Evolutionary conservation across 2,888 invertebrate species (phyloP), one percentile per base, ranked within the genome.

Genomic region (Charanyca ferruginea): DNA sequence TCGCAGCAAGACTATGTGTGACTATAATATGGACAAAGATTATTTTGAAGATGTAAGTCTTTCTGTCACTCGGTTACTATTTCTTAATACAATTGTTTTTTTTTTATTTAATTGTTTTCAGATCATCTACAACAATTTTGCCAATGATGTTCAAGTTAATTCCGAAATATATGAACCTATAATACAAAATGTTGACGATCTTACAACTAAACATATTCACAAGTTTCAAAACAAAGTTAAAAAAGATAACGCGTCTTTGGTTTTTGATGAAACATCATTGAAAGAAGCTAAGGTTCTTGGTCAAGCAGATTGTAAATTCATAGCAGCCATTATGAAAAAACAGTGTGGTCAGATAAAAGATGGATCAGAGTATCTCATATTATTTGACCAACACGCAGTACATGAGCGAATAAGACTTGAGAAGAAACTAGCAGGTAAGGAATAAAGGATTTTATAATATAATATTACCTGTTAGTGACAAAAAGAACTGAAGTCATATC

Each of bases 301-400:
- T 20, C 98, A 98, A 94, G 92, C 98, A 20, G 98, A 98, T 89
- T 93, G 93, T 38, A 98, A 98, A 90, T 97, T 97, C 81, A 97
- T 98, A 79, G 96, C 96, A 23, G 95, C 96, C n/a, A 85, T 92
- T 62, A 84, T 95, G 66, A 82, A 83, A 67, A 89, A 86, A 3
- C 89, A 73, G 64, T 76, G 66, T 54, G 53, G 69, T 42, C 73
- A 83, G 49, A 79, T 87, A 38, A 88, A 90, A 55, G 88, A 93
- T 75, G 86, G 89, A 61, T 93, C 87, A 22, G 90, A 96, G 77
- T 90, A 96, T 64, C 85, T 98, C 22, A 94, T 97, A 38, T 84
- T 98, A 38, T 97, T 98, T 89, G 98, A 98, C 92, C 98, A 98
- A 91, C 98, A 98, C 93, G 98, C 98, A 47, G 97, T 97, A 32